Conservation (phyloP, 2,113 vertebrate species). For the Mus musculus region GRCm39 chr11:30834001-30834500, state of each 20-base stretch:
- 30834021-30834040: neutral
- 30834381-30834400: neutral
- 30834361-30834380: neutral
- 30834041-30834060: conserved; percentile 13
- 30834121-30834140: neutral
- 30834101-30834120: neutral
- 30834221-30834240: neutral
- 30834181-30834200: neutral
- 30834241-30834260: neutral
- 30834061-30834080: neutral
- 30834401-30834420: neutral
- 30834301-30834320: neutral
- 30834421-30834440: neutral
- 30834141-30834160: neutral
- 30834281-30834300: neutral
- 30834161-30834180: neutral
- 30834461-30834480: neutral
- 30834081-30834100: neutral
- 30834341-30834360: neutral
- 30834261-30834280: neutral
- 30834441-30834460: neutral
- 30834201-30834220: neutral
- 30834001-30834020: neutral
- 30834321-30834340: neutral
- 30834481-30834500: neutral